These are phyloP conservation scores for Lasius platythorax DNA, from an alignment of 2,888 invertebrate genomes.

Conservation along the genomic window DNA sequence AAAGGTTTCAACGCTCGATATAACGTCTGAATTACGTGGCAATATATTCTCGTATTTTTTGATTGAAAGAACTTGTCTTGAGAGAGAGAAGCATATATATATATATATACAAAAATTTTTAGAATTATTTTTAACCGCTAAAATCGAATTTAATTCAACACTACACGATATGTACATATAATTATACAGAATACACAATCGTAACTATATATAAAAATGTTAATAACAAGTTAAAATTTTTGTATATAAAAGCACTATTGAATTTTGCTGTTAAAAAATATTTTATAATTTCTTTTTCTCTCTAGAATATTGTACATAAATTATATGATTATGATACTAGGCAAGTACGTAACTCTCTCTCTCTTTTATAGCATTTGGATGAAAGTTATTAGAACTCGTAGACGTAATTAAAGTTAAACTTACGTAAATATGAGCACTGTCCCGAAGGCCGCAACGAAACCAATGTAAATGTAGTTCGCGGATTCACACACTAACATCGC, in stretches of 20 bases:
- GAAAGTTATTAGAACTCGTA: constrained; percentile 56
- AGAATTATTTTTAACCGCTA: not conserved
- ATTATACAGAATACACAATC: not conserved
- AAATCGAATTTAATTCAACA: constrained; percentile 11
- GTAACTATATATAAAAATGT: constrained; percentile 2
- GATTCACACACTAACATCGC: constrained; percentile 57
- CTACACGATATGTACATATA: no score
- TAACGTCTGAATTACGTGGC: not conserved
- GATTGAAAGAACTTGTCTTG: not conserved
- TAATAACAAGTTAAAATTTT: constrained; percentile 16
- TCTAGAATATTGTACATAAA: not conserved
- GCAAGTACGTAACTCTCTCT: constrained; percentile 15
- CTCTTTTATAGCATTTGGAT: constrained; percentile 42
- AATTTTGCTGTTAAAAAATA: not conserved
- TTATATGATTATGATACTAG: constrained; percentile 17
- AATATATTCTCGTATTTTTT: not conserved
- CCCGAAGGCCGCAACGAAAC: constrained; percentile 43
- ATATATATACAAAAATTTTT: not conserved
- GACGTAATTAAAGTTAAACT: constrained; percentile 57
- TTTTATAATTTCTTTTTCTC: not conserved
- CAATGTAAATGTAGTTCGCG: constrained; percentile 53
- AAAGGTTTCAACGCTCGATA: not conserved
- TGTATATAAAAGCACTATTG: not conserved
- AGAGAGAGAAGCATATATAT: no score
- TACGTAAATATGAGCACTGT: constrained; percentile 60